Base-by-base conservation (phyloP, 2,888 invertebrate species). In the Drosophila melanosoma region DNA sequence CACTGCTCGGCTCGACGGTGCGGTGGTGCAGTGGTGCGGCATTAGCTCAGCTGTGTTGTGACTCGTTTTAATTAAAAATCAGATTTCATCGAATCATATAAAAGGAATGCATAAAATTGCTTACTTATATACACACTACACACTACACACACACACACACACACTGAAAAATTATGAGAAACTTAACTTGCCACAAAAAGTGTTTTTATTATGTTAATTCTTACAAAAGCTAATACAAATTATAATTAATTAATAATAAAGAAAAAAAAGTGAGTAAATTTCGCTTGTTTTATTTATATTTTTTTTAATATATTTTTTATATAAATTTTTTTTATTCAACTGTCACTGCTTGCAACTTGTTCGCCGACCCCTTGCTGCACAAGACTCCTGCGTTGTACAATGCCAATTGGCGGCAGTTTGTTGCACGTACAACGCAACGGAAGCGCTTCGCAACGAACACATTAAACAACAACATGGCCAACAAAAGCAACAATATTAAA, bases 1-100 rank as follows among this genome's bases (percentile, higher is more conserved):
- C 62, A 38, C 12, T 12, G 6, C 40, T 10, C n/a, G 36, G 36
- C 29, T 32, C 15, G 42, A 17, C 17, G 36, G 35, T 35, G 56
- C 26, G 29, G 42, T 45, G 52, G 57, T 36, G 10, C 23, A 1
- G 8, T 54, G 32, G 26, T 15, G 36, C 15, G 7, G 40, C 20
- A 3, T 20, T 2, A 20, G 20, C 20, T 20, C 20, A 11, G 42
- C 11, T 11, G 20, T 6, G 23, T 52, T 15, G 79, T 66, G 56
- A 59, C 59, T 74, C 54, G 76, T 51, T 66, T 33, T 91, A 91
- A 91, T 89, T 90, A 89, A 90, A 91, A 90, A 82, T 67, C 51
- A 17, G 57, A 65, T 59, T 71, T 69, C 36, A 65, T 29, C 52
- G 68, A 23, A 68, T 69, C 74, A 52, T 60, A 63, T 63, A 62